Evolutionary conservation across 2,113 vertebrate genomes (phyloP).

Genomic region (Mormyrus lacerda): DNA sequence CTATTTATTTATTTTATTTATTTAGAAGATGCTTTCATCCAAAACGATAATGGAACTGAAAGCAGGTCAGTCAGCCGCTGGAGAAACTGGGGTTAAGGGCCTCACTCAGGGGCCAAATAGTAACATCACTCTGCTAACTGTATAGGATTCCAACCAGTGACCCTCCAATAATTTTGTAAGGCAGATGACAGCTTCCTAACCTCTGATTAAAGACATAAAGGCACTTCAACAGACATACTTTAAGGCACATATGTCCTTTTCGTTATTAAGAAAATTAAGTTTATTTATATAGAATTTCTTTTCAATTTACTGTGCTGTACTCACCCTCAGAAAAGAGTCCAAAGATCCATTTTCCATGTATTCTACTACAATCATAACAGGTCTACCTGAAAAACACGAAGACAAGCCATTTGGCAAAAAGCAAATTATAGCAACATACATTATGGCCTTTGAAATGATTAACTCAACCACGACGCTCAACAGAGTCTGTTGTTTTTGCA

Average conservation of each 20-base stretch:
- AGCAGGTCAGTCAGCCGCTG: background rate
- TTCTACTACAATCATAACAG: slow-evolving; percentile 94
- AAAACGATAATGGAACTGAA: background rate
- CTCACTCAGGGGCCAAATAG: background rate
- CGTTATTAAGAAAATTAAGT: background rate
- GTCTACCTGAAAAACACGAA: slow-evolving; percentile 73
- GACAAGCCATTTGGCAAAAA: slow-evolving; percentile 9
- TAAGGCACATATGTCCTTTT: background rate
- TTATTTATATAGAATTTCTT: background rate
- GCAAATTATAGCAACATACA: background rate
- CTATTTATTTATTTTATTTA: background rate
- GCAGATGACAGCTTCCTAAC: background rate
- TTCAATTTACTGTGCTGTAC: slow-evolving; percentile 17
- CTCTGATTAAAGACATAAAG: background rate
- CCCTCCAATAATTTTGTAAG: background rate
- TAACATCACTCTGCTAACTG: background rate
- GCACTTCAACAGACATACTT: background rate
- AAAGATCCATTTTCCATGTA: slow-evolving; percentile 94
- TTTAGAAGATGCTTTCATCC: background rate
- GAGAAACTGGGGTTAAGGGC: background rate
- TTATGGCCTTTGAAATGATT: background rate
- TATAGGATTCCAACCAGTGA: background rate
- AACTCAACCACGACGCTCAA: background rate
- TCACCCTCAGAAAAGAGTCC: slow-evolving; percentile 87
- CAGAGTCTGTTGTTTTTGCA: background rate